Evolutionary conservation across 92 coral and sea anemone genomes (phyloP), one percentile per base, ranked within the genome.

Genomic region (Blastomussa wellsi): DNA sequence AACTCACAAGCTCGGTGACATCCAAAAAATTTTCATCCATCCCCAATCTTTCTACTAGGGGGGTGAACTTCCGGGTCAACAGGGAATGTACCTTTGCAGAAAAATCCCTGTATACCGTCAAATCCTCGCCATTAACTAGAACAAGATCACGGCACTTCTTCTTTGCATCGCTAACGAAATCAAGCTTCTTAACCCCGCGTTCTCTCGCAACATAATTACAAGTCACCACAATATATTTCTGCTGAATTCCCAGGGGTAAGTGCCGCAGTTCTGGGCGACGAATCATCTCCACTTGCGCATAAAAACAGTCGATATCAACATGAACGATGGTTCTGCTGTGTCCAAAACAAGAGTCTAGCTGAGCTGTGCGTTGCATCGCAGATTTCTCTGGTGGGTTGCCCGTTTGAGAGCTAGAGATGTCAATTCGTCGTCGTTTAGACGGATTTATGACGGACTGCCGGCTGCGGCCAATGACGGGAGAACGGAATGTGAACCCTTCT

Each of bases 221-320:
- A 7, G 98, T 94, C 14, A 94, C 98, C 3, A 94, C 86, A 60
- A 94, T 88, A 38, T 92, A 91, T 67, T 94, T 94, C 60, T 94
- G 98, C 62, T 92, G 93, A 26, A 94, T 81, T 68, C 98, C 98
- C 3, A 94, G 76, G 14, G 98, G 98, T 26, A 85, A 62, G 37
- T 85, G 82, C 35, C 85, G 79, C 16, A 94, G 89, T 17, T 77
- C 76, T 52, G 98, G 93, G 72, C 90, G 90, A 7, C 88, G 87
- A 47, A 94, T 69, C 93, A 92, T 94, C 81, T 94, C 98, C 39
- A 94, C 98, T 62, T 94, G 98, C 38, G 98, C 98, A 38, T 94
- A 94, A 78, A 94, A 94, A 47, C 98, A 94, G 66, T 94, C 98
- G 36, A 92, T 90, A 26, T 94, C 98, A 44, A 94, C 84, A 72